These are phyloP conservation scores for Malacosoma neustria DNA, from an alignment of 2,888 invertebrate genomes.

Conservation along the genomic window DNA sequence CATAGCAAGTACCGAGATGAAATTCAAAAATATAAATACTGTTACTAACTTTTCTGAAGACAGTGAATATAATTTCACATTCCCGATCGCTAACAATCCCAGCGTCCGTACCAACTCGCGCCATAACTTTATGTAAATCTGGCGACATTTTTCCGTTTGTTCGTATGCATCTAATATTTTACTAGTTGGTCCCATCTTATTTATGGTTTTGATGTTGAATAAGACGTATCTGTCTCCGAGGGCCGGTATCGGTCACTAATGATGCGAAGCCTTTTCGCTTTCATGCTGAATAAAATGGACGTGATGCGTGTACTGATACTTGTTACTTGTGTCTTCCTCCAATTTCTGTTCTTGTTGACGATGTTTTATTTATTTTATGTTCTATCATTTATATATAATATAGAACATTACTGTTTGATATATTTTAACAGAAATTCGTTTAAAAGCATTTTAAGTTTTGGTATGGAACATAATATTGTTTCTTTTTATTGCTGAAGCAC, in stretches of 20 bases:
- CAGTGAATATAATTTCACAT: too few relatives aligned
- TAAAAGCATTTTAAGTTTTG: too few relatives aligned
- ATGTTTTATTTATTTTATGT: too few relatives aligned
- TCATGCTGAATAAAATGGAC: constrained; percentile 48
- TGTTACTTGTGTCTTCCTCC: constrained; percentile 21
- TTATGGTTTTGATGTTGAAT: constrained; percentile 49
- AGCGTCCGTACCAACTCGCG: not conserved
- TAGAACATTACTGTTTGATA: too few relatives aligned
- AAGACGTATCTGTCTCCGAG: constrained; percentile 49
- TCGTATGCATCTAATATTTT: constrained; percentile 70
- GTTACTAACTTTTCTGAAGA: too few relatives aligned
- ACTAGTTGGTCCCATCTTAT: constrained; percentile 49
- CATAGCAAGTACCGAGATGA: too few relatives aligned
- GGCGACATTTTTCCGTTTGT: constrained; percentile 57
- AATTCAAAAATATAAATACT: too few relatives aligned
- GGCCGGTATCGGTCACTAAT: constrained; percentile 47
- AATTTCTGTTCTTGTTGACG: too few relatives aligned
- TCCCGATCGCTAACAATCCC: not conserved
- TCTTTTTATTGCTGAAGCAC: too few relatives aligned
- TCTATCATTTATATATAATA: too few relatives aligned
- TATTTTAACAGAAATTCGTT: too few relatives aligned
- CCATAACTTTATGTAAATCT: constrained; percentile 60
- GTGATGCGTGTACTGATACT: constrained; percentile 31
- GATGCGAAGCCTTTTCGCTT: constrained; percentile 55
- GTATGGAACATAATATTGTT: too few relatives aligned